Conservation (phyloP, 2,797 vertebrate species). For the Sebastes variabilis region DNA sequence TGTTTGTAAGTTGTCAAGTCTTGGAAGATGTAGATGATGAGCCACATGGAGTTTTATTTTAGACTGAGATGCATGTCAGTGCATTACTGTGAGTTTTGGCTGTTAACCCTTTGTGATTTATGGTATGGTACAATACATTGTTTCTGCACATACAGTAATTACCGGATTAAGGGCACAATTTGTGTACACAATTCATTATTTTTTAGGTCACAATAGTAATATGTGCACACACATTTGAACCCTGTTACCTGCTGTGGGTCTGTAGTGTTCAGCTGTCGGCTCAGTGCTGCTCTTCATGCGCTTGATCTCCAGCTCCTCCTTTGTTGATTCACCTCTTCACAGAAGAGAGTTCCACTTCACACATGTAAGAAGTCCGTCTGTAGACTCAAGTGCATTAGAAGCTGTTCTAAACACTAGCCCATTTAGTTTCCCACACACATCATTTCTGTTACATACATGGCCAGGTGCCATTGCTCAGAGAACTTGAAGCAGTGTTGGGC, state of each 20-base stretch:
- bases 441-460: not conserved
- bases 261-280: not conserved
- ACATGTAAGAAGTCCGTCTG: not conserved
- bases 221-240: not conserved
- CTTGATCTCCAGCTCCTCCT: not conserved
- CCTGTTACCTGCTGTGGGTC: not conserved
- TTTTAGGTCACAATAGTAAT: not conserved
- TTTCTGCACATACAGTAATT: not conserved
- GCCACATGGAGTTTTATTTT: not conserved
- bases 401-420: not conserved
- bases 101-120: not conserved
- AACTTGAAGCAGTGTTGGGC: not conserved
- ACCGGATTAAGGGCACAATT: not conserved
- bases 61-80: too few species aligned
- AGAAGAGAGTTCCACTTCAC: not conserved
- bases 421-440: not conserved
- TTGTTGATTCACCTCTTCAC: not conserved
- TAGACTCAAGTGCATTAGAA: not conserved
- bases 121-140: not conserved
- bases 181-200: not conserved
- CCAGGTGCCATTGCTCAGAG: not conserved
- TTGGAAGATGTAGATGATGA: not conserved
- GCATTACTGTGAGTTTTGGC: not conserved
- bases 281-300: not conserved
- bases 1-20: not conserved